Base-by-base conservation (phyloP, 2,113 vertebrate species). In the Martes martes region DNA sequence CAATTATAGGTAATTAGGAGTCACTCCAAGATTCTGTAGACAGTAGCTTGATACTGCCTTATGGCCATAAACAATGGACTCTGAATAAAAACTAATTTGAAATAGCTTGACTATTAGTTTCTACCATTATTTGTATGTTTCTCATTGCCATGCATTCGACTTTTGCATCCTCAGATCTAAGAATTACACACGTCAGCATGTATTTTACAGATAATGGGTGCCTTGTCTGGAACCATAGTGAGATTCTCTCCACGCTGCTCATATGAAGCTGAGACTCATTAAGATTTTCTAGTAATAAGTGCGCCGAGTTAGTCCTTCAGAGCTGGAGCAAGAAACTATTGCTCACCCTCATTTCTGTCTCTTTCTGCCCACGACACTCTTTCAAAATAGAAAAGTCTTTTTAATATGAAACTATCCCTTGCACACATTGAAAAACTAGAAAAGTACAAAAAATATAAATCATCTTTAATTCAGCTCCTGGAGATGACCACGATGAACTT, bases 131-230 rank as follows among this genome's bases (percentile, higher is more conserved):
- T 98, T 98, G 59, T 94, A 98, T 97, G 94, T 98, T 87, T 78
- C 91, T 97, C 24, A 87, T 95, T 16, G 90, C 93, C 0, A 93
- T 97, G 0, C 99, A 98, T 99, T 99, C 97, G 99, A 99, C 98
- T 99, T 99, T 95, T 98, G 99, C 8, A 98, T 99, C 91, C 98
- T 99, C 96, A 99, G 99, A 97, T 98, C 98, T 81, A 95, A 98
- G 87, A 98, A 98, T 55, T 99, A 99, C 89, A 98, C 99, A 52
- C 99, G 99, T 99, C 99, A 99, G 98, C 99, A 87, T 82, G 99
- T 0, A 98, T 99, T 85, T 92, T 99, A 79, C 98, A 99, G 99
- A 99, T 99, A 97, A 98, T 3, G 4, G 78, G 36, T 10, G 14
- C 67, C 78, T 71, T 52, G 18, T 50, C 55, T 47, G 69, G 69